phyloP scores from a whole-genome alignment of 1,140 invertebrate genomes.

The Macrocentrus cingulum region DNA sequence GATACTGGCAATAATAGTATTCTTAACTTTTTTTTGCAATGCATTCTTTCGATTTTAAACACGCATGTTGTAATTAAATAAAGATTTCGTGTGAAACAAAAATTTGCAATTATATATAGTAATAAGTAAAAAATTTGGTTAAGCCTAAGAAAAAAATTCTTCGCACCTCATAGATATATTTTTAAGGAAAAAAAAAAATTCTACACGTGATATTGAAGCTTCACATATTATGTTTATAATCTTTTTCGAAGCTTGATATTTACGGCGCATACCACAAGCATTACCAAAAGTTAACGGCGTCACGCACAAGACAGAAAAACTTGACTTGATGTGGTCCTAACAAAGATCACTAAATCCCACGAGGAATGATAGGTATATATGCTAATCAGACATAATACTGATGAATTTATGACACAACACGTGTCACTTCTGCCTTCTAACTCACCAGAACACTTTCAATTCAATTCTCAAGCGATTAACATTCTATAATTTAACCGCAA shows the following conservation, averaged over 20 bases:
- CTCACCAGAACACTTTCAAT: constrained; percentile 2
- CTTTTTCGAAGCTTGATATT: constrained; percentile 21
- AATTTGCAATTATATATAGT: no score
- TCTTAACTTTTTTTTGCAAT: no score
- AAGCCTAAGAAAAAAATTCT: no score
- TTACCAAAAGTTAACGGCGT: constrained; percentile 4
- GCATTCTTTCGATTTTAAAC: no score
- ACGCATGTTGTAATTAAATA: no score
- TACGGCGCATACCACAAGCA: constrained; percentile 20
- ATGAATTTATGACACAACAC: constrained; percentile 42
- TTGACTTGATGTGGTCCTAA: constrained; percentile 1
- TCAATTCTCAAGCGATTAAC: not conserved
- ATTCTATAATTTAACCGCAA: no score
- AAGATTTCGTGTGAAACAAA: no score
- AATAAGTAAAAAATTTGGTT: no score
- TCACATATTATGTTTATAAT: constrained; percentile 25
- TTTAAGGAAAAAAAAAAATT: no score
- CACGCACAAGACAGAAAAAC: not conserved
- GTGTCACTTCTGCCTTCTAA: constrained; percentile 4
- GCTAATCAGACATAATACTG: constrained; percentile 43
- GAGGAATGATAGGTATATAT: constrained; percentile 33
- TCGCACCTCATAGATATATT: no score
- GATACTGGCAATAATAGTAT: no score
- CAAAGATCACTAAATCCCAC: constrained; percentile 33
- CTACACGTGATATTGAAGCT: constrained; percentile 21